Conservation (phyloP, 2,888 invertebrate species). For the Neoscelio sp. region DNA sequence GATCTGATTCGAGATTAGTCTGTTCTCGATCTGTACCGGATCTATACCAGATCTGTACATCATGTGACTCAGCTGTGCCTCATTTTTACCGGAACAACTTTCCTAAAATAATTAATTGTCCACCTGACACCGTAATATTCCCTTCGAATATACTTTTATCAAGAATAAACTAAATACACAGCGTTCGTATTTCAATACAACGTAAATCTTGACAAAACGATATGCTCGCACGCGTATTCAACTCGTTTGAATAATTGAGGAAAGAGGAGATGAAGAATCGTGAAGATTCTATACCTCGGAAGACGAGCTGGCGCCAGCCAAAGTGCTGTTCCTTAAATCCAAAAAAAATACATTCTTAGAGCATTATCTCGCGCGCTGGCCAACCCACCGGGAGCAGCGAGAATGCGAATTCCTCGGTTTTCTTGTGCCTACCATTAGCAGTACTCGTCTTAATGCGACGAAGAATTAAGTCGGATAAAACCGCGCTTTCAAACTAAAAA, state of each 20-base stretch:
- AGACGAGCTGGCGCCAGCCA: slow-evolving; percentile 56
- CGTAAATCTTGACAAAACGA: slow-evolving; percentile 43
- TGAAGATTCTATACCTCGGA: no score
- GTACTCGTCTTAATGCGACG: slow-evolving; percentile 30
- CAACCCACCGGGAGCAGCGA: slow-evolving; percentile 16
- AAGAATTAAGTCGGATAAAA: slow-evolving; percentile 50
- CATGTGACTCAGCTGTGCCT: no score
- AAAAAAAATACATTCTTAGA: slow-evolving; percentile 44
- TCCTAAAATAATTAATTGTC: no score
- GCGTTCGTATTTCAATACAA: no score
- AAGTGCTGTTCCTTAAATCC: slow-evolving; percentile 50
- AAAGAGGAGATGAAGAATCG: slow-evolving; percentile 43
- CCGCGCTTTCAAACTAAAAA: slow-evolving; percentile 26
- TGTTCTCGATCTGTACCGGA: no score
- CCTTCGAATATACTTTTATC: no score
- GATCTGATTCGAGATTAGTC: no score
- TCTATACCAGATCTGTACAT: no score
- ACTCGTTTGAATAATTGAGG: slow-evolving; percentile 46
- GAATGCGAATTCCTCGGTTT: slow-evolving; percentile 36
- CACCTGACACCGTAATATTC: no score
- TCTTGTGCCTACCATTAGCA: slow-evolving; percentile 41
- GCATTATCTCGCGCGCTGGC: slow-evolving; percentile 25
- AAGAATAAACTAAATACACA: no score
- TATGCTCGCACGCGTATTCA: slow-evolving; percentile 22
- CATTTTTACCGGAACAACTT: no score